Percentiles rank a stretch among this genome's conserved stretches.
These are phyloP conservation scores for Muschampia plurimacula DNA, from an alignment of 2,888 invertebrate species.

Conservation along the genomic window DNA sequence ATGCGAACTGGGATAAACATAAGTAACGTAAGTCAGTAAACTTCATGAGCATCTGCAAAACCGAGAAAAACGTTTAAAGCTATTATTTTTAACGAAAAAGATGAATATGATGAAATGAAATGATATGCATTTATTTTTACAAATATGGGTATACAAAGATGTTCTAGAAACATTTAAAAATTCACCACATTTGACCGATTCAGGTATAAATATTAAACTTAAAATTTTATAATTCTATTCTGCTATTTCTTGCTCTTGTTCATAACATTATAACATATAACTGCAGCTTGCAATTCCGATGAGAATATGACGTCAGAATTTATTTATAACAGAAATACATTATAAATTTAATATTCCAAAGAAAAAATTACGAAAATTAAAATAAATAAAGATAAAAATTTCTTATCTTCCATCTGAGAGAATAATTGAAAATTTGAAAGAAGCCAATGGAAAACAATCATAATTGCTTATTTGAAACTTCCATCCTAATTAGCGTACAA, in stretches of 20 bases:
- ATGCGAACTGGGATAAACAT: constrained; percentile 36
- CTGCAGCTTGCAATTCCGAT: background rate
- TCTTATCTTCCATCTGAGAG: background rate
- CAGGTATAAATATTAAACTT: too few relatives aligned
- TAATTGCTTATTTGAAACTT: constrained; percentile 24
- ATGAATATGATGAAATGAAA: background rate
- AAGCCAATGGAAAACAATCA: constrained; percentile 8
- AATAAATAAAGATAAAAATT: constrained; percentile 3
- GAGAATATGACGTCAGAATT: background rate
- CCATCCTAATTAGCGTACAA: constrained; percentile 27
- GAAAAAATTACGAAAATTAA: constrained; percentile 7
- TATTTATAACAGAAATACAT: background rate
- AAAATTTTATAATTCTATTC: too few relatives aligned
- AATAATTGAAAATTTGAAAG: constrained; percentile 12
- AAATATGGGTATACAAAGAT: too few relatives aligned
- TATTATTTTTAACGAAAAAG: background rate
- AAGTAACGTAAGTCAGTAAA: constrained; percentile 15
- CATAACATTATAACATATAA: too few relatives aligned
- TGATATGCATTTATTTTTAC: too few relatives aligned
- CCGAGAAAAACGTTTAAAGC: background rate
- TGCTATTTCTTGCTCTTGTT: too few relatives aligned
- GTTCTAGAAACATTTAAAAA: too few relatives aligned
- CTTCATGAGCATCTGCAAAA: constrained; percentile 1
- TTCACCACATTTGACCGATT: too few relatives aligned
- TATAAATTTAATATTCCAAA: background rate